Percentiles rank a stretch among this genome's conserved stretches.
These are phyloP conservation scores for Ictalurus punctatus DNA, from an alignment of 2,113 vertebrate species.

Conservation along the genomic window DNA sequence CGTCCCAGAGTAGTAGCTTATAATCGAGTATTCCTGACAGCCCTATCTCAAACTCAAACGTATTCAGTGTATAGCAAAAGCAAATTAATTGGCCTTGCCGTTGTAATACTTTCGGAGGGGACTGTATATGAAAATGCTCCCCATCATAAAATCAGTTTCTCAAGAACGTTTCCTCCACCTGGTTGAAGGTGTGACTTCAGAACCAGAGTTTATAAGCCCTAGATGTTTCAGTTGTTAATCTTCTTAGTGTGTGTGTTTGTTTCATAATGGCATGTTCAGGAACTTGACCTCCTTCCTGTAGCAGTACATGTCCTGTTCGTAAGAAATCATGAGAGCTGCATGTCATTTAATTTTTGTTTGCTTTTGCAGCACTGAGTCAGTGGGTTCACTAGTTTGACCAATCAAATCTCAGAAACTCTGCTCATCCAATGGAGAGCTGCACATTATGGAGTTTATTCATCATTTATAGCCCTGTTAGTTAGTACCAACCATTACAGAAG, in stretches of 20 bases:
- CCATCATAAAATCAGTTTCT: not conserved
- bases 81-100: not conserved
- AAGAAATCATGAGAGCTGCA: slow-evolving; percentile 13
- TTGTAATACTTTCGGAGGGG: not conserved
- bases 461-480: not conserved
- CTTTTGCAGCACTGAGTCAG: not conserved
- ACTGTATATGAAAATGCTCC: not conserved
- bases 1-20: not conserved
- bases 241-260: slow-evolving; percentile 14
- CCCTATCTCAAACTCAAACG: not conserved
- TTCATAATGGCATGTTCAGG: slow-evolving; percentile 21
- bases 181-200: slow-evolving; percentile 16
- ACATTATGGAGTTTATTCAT: not conserved
- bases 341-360: not conserved
- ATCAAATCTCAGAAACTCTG: not conserved
- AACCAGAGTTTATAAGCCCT: not conserved
- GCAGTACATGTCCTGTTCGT: not conserved
- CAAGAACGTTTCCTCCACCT: not conserved
- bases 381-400: not conserved
- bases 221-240: not conserved
- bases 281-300: slow-evolving; percentile 6
- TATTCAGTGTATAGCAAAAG: not conserved
- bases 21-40: not conserved
- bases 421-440: not conserved
- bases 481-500: not conserved